Conservation (phyloP, 1,140 invertebrate genomes). For the Drosophila triauraria region DNA sequence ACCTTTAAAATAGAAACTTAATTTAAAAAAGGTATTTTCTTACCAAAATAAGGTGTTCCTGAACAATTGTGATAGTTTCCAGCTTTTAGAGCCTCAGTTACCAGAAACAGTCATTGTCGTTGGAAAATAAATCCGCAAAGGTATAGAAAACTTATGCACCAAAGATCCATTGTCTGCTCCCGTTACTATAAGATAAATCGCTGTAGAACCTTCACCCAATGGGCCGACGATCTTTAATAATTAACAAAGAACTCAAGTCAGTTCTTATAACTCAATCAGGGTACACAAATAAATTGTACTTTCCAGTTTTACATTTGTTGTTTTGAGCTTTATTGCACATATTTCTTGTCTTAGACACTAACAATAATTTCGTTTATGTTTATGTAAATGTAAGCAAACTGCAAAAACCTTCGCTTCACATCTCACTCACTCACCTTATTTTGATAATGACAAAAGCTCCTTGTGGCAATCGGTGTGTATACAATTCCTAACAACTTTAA, state of each 20-base stretch:
- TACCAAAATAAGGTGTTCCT: too few relatives aligned
- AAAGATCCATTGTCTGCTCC: neutral
- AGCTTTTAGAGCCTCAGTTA: neutral
- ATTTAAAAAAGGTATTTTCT: too few relatives aligned
- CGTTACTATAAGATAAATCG: neutral
- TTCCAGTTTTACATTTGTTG: conserved; percentile 5
- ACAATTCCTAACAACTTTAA: conserved; percentile 62
- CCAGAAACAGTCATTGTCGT: too few relatives aligned
- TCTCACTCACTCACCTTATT: conserved; percentile 1
- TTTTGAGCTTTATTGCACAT: conserved; percentile 70
- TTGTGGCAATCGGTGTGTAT: conserved; percentile 27
- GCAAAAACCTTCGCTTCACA: conserved; percentile 19
- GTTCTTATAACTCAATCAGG: neutral
- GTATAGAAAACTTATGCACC: neutral
- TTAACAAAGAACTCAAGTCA: neutral
- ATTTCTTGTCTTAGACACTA: conserved; percentile 65
- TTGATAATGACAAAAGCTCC: conserved; percentile 17
- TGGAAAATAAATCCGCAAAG: neutral
- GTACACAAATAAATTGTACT: too few relatives aligned
- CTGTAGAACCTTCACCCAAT: neutral
- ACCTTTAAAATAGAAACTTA: too few relatives aligned
- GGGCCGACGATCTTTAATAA: too few relatives aligned
- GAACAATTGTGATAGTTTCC: neutral
- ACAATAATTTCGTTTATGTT: conserved; percentile 49
- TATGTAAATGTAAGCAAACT: conserved; percentile 28